Conservation (phyloP, 2,797 vertebrate species). For the Geotria australis region DNA sequence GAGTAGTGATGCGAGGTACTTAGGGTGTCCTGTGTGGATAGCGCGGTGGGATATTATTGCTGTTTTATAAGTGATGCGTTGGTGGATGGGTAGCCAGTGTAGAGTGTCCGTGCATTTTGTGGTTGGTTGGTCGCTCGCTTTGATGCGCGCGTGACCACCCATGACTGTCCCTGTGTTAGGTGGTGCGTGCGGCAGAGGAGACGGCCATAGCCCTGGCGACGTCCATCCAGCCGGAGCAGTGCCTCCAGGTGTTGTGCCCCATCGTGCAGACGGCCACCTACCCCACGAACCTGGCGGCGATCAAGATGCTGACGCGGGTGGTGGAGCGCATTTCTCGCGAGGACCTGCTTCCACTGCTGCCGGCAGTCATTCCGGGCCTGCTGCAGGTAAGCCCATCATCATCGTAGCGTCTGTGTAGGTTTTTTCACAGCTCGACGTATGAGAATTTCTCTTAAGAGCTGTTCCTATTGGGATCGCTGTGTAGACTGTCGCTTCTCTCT, state of each 20-base stretch:
- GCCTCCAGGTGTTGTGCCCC: conserved; percentile 89
- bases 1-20: too few relatives aligned
- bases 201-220: conserved; percentile 58
- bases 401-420: background rate
- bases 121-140: too few relatives aligned
- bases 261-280: conserved; percentile 94
- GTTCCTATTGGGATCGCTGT: too few relatives aligned
- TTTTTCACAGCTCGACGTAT: too few relatives aligned
- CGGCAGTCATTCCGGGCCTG: conserved; percentile 71
- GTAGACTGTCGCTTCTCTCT: too few relatives aligned
- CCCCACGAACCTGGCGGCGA: conserved; percentile 85
- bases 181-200: conserved; percentile 76
- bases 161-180: conserved; percentile 16
- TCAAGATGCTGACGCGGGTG: conserved; percentile 95
- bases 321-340: conserved; percentile 77
- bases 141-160: too few relatives aligned
- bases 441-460: too few relatives aligned
- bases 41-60: too few relatives aligned
- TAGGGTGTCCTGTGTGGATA: too few relatives aligned
- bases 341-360: conserved; percentile 45
- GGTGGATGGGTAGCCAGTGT: too few relatives aligned
- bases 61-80: too few relatives aligned
- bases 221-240: conserved; percentile 83
- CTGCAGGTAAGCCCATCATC: conserved; percentile 33
- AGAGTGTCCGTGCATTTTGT: too few relatives aligned